These are phyloP conservation scores for Anoplius nigerrimus DNA, from an alignment of 2,888 invertebrate species.

Conservation along the genomic window DNA sequence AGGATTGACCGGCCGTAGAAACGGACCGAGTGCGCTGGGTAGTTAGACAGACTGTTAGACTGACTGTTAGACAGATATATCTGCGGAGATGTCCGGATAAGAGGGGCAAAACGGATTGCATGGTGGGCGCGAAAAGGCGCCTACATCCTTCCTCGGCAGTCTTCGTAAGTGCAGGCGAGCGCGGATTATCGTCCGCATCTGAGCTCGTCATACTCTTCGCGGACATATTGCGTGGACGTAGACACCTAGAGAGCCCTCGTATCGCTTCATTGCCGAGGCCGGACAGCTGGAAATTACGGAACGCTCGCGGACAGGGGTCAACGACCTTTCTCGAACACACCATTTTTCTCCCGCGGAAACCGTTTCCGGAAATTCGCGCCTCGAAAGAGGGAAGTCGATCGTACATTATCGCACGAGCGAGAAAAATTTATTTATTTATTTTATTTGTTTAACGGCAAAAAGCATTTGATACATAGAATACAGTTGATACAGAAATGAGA, in stretches of 20 bases:
- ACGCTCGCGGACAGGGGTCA: background rate
- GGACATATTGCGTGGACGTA: background rate
- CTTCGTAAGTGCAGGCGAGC: conserved; percentile 10
- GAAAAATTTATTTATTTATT: too few relatives aligned
- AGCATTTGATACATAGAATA: too few relatives aligned
- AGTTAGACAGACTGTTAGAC: background rate
- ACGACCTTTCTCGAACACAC: too few relatives aligned
- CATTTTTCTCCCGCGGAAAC: too few relatives aligned
- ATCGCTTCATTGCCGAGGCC: background rate
- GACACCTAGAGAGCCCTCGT: too few relatives aligned
- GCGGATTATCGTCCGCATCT: conserved; percentile 10
- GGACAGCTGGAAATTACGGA: background rate
- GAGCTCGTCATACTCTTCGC: background rate
- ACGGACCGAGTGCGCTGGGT: background rate
- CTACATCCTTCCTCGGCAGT: conserved; percentile 11
- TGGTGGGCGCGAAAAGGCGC: conserved; percentile 24
- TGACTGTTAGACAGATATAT: background rate
- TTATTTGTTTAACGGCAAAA: too few relatives aligned
- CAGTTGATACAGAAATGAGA: too few relatives aligned
- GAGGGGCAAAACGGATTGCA: conserved; percentile 26
- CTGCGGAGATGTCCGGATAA: background rate
- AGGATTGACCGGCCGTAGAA: background rate
- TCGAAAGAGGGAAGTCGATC: too few relatives aligned
- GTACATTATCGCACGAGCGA: too few relatives aligned
- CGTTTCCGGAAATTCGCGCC: too few relatives aligned